Evolutionary conservation across 1,140 invertebrate genomes (phyloP), one percentile per base, ranked within the genome.

Genomic region (Lepidurus arcticus): DNA sequence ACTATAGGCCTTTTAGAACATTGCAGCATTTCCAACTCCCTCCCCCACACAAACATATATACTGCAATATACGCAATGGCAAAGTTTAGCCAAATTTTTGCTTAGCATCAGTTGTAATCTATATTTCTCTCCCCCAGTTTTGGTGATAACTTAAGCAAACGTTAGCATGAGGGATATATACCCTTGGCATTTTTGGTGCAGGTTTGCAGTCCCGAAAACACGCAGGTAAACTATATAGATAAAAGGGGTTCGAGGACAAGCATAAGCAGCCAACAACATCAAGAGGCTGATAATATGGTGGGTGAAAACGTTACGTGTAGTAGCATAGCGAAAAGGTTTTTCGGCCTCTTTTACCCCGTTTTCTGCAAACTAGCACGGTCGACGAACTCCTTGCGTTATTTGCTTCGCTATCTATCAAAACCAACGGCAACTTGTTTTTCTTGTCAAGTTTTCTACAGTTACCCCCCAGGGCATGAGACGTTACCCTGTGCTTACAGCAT

Each of bases 341-440:
- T 65, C 13, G 53, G 53, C 53, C 53, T 65, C 53, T 65, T 65
- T 65, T 65, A 65, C 53, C 53, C 53, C 53, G 53, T 65, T 65
- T 65, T 65, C 53, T 65, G 53, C 53, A 65, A 65, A 65, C 53
- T 65, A 21, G 53, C 53, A 65, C 53, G 53, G 53, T 65, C 53
- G 53, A 65, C 53, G 53, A 65, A 65, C 53, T 21, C 53, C 53
- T n/a, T 65, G 53, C 53, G 53, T 65, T 65, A n/a, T 65, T 65
- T 65, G 53, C 53, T 11, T 13, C 21, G 53, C 53, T n/a, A 65
- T 65, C 53, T 65, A 65, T 65, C 53, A 65, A 65, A 65, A 34
- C 16, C 53, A 65, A 65, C 53, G 21, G 53, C 53, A 65, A 65
- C 53, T 65, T 65, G 53, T 65, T 65, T 65, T 65, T 65, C 53